A percentile compares a stretch with the other conserved stretches of the same genome.
phyloP scores from a whole-genome alignment of 2,797 vertebrate species.

The Sebastes glaucus region DNA sequence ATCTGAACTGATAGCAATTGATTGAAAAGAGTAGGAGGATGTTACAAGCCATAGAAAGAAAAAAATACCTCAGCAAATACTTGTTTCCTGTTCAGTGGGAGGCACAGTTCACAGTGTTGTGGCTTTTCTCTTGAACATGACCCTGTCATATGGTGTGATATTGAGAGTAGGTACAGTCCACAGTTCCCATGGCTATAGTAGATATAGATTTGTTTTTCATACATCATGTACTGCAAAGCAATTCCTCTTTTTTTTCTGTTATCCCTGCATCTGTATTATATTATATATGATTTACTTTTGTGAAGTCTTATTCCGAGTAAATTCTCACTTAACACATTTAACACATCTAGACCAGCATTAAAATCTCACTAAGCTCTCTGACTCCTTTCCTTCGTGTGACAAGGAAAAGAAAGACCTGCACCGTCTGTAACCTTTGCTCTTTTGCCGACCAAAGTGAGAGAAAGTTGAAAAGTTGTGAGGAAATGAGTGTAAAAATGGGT shows the following conservation, averaged over 20 bases:
- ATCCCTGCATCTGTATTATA: background rate
- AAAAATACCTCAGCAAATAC: slow-evolving; percentile 33
- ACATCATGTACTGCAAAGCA: background rate
- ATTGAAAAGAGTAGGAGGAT: slow-evolving; percentile 55
- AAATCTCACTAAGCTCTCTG: background rate
- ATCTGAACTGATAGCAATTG: slow-evolving; percentile 49
- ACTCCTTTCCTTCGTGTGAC: background rate
- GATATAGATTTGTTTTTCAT: slow-evolving; percentile 1
- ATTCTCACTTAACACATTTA: background rate
- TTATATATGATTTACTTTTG: background rate
- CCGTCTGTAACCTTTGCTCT: slow-evolving; percentile 26
- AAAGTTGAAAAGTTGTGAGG: slow-evolving; percentile 26
- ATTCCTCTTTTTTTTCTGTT: background rate
- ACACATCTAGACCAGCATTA: background rate
- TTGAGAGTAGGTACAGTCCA: background rate
- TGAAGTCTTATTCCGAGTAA: background rate
- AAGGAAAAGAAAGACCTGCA: slow-evolving; percentile 18
- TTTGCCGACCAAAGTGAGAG: slow-evolving; percentile 9
- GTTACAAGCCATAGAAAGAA: slow-evolving; percentile 26
- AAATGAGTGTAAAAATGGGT: slow-evolving; percentile 44
- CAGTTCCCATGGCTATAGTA: slow-evolving; percentile 26
- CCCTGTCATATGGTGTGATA: slow-evolving; percentile 8
- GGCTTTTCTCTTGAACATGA: slow-evolving; percentile 32
- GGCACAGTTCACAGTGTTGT: slow-evolving; percentile 30
- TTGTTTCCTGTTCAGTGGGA: slow-evolving; percentile 65